Evolutionary conservation across 1,140 invertebrate species (phyloP).

Genomic region (Philopotamus ludificatus): DNA sequence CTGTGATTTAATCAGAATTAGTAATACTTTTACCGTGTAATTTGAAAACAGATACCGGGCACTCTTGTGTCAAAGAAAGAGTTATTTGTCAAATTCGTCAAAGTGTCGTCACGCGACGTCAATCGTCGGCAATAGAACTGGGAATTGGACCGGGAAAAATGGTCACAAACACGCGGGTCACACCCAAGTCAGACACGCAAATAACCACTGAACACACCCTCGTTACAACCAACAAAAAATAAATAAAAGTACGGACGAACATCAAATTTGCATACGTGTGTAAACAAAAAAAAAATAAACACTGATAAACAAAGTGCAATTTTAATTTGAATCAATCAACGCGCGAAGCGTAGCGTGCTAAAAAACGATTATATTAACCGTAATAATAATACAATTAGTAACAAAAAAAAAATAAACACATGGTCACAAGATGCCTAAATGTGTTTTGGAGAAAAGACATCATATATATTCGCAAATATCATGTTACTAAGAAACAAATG

Average conservation of each 20-base stretch:
- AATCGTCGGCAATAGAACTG: slow-evolving; percentile 14
- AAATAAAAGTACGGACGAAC: too few relatives aligned
- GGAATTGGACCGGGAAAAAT: slow-evolving; percentile 9
- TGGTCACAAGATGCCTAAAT: too few relatives aligned
- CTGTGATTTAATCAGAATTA: too few relatives aligned
- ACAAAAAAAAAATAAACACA: too few relatives aligned
- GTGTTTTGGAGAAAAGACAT: too few relatives aligned
- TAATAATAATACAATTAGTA: too few relatives aligned
- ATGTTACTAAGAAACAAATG: too few relatives aligned
- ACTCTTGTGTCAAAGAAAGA: too few relatives aligned
- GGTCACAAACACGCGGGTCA: slow-evolving; percentile 6
- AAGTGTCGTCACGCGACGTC: slow-evolving; percentile 21
- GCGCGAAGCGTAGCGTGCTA: neutral
- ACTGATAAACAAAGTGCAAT: neutral
- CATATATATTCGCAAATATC: too few relatives aligned
- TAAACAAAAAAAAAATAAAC: neutral
- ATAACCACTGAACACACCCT: slow-evolving; percentile 26
- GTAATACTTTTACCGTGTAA: too few relatives aligned
- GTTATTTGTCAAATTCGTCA: slow-evolving; percentile 16
- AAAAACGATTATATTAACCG: neutral
- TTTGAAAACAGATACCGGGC: too few relatives aligned
- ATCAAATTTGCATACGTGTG: too few relatives aligned
- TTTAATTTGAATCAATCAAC: neutral
- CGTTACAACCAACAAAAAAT: neutral
- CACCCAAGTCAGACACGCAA: slow-evolving; percentile 23